Evolutionary conservation across 2,113 vertebrate species (phyloP).

Genomic region (Brevimyrus niger): DNA sequence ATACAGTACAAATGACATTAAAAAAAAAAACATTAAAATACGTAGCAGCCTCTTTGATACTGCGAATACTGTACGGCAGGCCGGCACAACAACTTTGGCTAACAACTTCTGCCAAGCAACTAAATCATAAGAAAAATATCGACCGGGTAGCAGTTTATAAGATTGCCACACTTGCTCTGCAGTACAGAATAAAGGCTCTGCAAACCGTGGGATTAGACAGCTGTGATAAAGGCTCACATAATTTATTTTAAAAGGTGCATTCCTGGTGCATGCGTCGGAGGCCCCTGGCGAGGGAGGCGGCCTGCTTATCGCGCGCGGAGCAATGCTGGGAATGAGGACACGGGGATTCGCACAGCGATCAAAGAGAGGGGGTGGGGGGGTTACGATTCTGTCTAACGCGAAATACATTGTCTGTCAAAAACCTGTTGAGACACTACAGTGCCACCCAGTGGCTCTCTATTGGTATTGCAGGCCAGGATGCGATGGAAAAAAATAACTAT

Average conservation of each 20-base stretch:
- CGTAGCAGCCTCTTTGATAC: background rate
- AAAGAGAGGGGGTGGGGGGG: background rate
- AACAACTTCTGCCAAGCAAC: background rate
- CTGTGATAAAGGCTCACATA: conserved; percentile 5
- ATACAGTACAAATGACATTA: background rate
- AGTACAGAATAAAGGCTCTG: too few species aligned
- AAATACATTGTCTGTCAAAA: background rate
- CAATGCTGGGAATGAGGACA: background rate
- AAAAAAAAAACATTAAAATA: background rate
- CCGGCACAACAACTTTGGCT: background rate
- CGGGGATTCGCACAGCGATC: background rate
- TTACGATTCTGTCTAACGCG: background rate
- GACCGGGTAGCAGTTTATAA: background rate
- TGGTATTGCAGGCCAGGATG: background rate
- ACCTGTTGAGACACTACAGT: background rate
- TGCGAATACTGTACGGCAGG: background rate
- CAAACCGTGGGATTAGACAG: conserved; percentile 2
- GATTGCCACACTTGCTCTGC: background rate
- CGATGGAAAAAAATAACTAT: background rate
- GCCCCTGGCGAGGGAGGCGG: background rate
- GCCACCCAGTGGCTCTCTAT: background rate
- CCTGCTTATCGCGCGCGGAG: background rate
- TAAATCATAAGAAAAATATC: background rate
- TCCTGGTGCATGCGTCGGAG: conserved; percentile 1
- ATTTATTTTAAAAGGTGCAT: conserved; percentile 7